Evolutionary conservation across 1,140 invertebrate genomes (phyloP).

Genomic region (Amphibalanus amphitrite): DNA sequence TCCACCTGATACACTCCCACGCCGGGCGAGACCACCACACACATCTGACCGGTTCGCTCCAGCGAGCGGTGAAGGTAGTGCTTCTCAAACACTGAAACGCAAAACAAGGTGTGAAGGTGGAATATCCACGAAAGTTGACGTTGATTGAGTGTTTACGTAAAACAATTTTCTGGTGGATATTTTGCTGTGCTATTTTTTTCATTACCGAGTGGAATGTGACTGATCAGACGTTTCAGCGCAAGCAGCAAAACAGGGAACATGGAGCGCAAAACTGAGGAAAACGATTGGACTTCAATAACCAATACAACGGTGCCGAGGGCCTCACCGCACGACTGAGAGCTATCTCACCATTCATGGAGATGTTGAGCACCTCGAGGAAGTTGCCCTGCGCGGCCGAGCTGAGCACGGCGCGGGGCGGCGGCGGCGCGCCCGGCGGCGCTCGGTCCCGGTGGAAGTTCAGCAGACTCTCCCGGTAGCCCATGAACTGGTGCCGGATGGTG

Average conservation of each 20-base stretch:
- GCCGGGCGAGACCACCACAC: conserved; percentile 93
- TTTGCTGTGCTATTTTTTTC: no score
- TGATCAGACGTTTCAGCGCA: no score
- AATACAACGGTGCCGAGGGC: not conserved
- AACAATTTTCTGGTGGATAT: no score
- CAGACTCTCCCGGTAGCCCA: conserved; percentile 74
- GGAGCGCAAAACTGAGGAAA: not conserved
- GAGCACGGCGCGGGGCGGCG: not conserved
- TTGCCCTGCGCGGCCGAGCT: conserved; percentile 53
- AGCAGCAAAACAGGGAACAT: no score
- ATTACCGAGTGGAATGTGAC: no score
- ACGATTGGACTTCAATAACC: not conserved
- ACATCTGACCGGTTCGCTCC: conserved; percentile 91
- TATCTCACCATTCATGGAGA: conserved; percentile 77
- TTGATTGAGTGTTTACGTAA: no score
- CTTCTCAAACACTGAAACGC: conserved; percentile 79
- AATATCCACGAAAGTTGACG: no score
- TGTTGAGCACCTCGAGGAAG: conserved; percentile 94
- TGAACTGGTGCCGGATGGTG: conserved; percentile 69
- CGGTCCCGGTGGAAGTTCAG: conserved; percentile 75
- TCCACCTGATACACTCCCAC: conserved; percentile 97
- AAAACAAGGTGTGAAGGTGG: conserved; percentile 18
- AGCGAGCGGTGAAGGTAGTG: conserved; percentile 95
- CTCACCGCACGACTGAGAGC: not conserved
- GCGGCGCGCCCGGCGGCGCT: not conserved